These are phyloP conservation scores for Anthopleura sola DNA, from an alignment of 64 coral and sea anemone species.

Conservation along the genomic window DNA sequence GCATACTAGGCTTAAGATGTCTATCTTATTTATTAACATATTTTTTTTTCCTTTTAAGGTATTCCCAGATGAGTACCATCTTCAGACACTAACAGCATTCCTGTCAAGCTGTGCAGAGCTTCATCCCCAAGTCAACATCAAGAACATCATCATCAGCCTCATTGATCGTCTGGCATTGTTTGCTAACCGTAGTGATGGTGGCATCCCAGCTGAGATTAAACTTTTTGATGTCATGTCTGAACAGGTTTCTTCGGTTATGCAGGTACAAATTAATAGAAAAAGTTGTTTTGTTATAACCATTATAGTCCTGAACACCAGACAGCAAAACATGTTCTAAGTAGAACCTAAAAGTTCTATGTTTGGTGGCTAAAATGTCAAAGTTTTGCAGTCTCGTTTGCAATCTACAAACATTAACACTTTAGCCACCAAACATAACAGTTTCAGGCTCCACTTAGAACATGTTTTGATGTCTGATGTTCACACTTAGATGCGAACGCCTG, in stretches of 20 bases:
- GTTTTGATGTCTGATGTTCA: too few species aligned
- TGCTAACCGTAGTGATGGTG: conserved; percentile 95
- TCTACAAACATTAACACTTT: too few species aligned
- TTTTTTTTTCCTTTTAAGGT: conserved; percentile 49
- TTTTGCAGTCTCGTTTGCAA: too few species aligned
- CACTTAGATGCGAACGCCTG: too few species aligned
- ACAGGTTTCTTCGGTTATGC: conserved; percentile 91
- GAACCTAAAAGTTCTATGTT: too few species aligned
- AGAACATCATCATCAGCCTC: conserved; percentile 96
- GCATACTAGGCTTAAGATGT: too few species aligned
- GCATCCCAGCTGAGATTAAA: conserved; percentile 85
- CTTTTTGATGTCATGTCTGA: conserved; percentile 97
- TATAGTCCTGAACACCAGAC: too few species aligned
- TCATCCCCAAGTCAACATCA: conserved; percentile 88
- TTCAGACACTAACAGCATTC: conserved; percentile 83
- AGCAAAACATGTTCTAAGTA: too few species aligned
- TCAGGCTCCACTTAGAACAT: too few species aligned
- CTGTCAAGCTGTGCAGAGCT: conserved; percentile 91
- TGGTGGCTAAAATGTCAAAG: too few species aligned
- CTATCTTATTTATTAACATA: neutral
- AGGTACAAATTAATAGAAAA: conserved; percentile 47
- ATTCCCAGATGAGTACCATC: conserved; percentile 97
- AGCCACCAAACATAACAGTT: too few species aligned
- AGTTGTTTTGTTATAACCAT: too few species aligned
- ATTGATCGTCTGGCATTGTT: conserved; percentile 90